Evolutionary conservation across 2,888 invertebrate species (phyloP).

Genomic region (Melanostoma mellinum): DNA sequence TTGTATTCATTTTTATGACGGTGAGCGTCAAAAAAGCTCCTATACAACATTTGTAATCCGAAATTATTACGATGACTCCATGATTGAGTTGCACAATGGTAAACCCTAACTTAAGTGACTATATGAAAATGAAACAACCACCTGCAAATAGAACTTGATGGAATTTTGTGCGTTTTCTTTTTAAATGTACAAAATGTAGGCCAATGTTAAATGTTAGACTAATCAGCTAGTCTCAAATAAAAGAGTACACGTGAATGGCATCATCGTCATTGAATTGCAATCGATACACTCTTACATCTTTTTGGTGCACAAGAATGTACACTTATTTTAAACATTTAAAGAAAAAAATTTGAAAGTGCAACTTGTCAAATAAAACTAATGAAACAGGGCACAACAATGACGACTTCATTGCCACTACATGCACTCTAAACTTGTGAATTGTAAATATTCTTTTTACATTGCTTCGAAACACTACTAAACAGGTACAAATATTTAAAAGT

Average conservation of each 20-base stretch:
- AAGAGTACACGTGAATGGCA: slow-evolving; percentile 55
- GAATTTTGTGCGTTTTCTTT: no score
- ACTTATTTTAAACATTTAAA: slow-evolving; percentile 12
- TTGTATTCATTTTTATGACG: no score
- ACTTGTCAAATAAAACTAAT: slow-evolving; percentile 16
- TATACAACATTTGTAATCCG: no score
- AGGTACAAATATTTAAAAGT: slow-evolving; percentile 28
- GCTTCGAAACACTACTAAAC: slow-evolving; percentile 32
- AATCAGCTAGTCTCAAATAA: slow-evolving; percentile 30
- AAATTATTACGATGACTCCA: no score
- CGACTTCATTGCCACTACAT: slow-evolving; percentile 53
- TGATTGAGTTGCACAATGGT: no score
- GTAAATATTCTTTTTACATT: slow-evolving; percentile 10
- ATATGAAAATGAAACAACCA: no score
- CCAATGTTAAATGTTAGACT: slow-evolving; percentile 20
- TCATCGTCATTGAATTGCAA: slow-evolving; percentile 50
- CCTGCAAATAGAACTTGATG: no score
- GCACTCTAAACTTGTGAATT: slow-evolving; percentile 51
- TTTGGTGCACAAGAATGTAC: slow-evolving; percentile 34
- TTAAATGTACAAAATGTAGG: no score
- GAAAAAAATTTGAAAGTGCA: slow-evolving; percentile 4
- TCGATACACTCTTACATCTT: background rate
- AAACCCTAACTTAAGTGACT: no score
- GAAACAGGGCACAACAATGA: slow-evolving; percentile 54
- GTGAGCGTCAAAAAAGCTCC: no score